Conservation (phyloP, 2,797 vertebrate species). For the Tapirus indicus region DNA sequence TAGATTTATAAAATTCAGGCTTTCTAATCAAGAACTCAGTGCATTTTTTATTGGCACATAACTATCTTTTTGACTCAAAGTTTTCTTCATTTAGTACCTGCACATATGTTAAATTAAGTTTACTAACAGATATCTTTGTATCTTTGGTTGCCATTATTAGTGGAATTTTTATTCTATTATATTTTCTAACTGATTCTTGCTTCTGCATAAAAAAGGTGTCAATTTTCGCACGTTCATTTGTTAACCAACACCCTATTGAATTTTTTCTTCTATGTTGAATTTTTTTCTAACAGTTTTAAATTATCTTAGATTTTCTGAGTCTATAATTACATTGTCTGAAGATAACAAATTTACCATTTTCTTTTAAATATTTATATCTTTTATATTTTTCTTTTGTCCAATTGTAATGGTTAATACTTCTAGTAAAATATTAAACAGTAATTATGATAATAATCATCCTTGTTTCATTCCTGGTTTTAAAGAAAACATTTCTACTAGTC, state of each 20-base stretch:
- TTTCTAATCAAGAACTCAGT: background rate
- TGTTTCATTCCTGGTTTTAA: slow-evolving; percentile 18
- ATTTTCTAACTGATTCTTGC: slow-evolving; percentile 34
- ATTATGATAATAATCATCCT: background rate
- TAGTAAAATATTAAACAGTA: slow-evolving; percentile 39
- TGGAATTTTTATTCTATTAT: background rate
- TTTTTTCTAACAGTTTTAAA: slow-evolving; percentile 10
- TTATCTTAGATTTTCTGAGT: background rate
- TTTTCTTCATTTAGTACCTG: background rate
- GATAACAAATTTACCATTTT: background rate
- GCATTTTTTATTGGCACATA: background rate
- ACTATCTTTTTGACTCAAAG: slow-evolving; percentile 10
- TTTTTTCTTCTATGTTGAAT: background rate
- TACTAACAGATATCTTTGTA: background rate
- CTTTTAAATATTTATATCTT: background rate
- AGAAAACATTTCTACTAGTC: background rate
- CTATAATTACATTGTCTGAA: background rate
- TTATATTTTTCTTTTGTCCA: background rate
- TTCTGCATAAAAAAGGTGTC: background rate
- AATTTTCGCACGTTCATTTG: slow-evolving; percentile 1
- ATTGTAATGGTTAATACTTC: background rate
- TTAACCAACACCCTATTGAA: background rate
- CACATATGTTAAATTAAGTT: background rate
- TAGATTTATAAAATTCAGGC: background rate
- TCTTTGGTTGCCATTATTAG: background rate